These are phyloP conservation scores for Phyllopteryx taeniolatus DNA, from an alignment of 2,113 vertebrate species.

Conservation along the genomic window DNA sequence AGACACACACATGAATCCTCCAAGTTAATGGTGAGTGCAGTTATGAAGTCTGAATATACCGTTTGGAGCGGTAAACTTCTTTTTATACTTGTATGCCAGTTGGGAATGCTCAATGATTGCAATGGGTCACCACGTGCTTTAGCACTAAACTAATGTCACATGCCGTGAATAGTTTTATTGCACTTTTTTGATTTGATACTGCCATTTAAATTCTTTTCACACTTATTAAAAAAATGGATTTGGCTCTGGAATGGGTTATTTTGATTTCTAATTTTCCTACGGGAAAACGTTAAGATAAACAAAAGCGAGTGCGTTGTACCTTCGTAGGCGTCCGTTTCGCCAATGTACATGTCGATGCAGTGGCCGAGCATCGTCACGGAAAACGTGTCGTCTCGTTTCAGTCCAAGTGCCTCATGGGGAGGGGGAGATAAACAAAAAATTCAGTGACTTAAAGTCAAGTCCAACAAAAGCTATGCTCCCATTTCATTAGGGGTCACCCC, in stretches of 20 bases:
- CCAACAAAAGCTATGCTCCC: not conserved
- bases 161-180: too few species aligned
- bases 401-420: conserved; percentile 84
- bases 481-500: too few species aligned
- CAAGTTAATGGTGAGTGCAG: too few species aligned
- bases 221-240: not conserved
- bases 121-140: too few species aligned
- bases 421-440: not conserved
- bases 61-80: too few species aligned
- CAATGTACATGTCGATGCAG: conserved; percentile 99
- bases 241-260: not conserved
- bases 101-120: too few species aligned
- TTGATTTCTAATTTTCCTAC: not conserved
- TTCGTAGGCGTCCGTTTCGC: conserved; percentile 96
- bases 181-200: not conserved
- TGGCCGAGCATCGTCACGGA: conserved; percentile 98
- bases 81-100: too few species aligned
- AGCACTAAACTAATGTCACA: too few species aligned
- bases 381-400: conserved; percentile 96
- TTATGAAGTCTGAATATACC: too few species aligned
- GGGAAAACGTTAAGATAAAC: not conserved
- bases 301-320: conserved; percentile 72
- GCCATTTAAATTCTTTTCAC: not conserved
- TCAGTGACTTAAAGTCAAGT: not conserved
- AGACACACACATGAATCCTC: too few species aligned